Conservation (phyloP, 2,797 vertebrate genomes). For the Eulemur rubriventer region DNA sequence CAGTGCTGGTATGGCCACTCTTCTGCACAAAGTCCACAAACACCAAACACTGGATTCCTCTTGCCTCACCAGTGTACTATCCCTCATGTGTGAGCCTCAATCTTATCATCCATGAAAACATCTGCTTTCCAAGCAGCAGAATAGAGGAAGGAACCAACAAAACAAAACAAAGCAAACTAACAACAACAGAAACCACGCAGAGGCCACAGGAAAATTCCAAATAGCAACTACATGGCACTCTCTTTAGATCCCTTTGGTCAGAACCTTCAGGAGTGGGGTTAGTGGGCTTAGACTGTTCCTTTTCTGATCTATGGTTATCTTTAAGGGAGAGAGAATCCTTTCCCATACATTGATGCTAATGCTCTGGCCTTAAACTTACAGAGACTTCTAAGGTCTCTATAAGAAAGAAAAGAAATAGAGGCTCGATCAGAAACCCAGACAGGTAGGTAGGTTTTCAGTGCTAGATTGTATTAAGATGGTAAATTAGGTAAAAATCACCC, state of each 20-base stretch:
- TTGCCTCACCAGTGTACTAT: neutral
- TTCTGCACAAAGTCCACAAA: neutral
- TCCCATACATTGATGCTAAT: neutral
- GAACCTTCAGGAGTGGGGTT: neutral
- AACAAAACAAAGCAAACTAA: neutral
- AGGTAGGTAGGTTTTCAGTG: neutral
- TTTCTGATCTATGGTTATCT: neutral
- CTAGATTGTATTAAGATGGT: neutral
- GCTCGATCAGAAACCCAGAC: neutral
- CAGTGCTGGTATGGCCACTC: neutral
- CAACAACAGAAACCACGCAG: neutral
- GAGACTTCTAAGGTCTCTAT: neutral
- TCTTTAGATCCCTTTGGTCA: neutral
- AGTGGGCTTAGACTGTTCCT: neutral
- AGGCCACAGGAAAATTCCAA: neutral
- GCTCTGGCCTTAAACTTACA: neutral
- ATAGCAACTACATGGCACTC: neutral
- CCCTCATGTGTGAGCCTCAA: neutral
- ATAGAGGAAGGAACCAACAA: neutral
- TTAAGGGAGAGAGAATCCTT: neutral
- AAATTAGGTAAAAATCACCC: neutral
- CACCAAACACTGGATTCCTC: neutral
- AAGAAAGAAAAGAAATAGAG: neutral
- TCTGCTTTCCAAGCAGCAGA: neutral
- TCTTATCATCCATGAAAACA: neutral